Evolutionary conservation across 92 coral and sea anemone genomes (phyloP), one percentile per base, ranked within the genome.

Genomic region (Muricea muricata): DNA sequence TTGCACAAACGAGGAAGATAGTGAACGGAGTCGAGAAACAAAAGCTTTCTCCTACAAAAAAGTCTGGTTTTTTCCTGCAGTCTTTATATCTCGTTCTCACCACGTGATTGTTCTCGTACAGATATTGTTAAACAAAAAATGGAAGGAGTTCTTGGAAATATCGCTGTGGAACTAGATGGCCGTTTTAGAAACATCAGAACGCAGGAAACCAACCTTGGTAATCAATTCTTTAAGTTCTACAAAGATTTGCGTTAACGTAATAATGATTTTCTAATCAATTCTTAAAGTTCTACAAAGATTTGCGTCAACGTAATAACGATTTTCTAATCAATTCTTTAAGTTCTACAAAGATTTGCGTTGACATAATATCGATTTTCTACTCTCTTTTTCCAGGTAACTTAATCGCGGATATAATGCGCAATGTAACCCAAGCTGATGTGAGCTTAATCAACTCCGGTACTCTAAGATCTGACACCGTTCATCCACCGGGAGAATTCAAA

Each of bases 101-200:
- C 4, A 37, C 9, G 9, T 37, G 9, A 20, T 55, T 5, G 23
- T 25, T 74, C 60, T 58, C 78, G 25, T 45, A 6, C 71, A 93
- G 99, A 87, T 84, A 85, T 91, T 26, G 86, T 96, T 92, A 89
- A 94, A 34, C 94, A 92, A 48, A 90, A 91, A 84, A 93, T 96
- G 99, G 98, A 96, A 68, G 98, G 93, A 58, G 89, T 83, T 8
- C 90, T 96, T 26, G 99, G 99, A 30, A 89, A 87, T 11, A 71
- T 92, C 23, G 98, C 94, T 24, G 97, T 94, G 41, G 99, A 96
- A 58, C 93, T 96, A 10, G 99, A 96, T 86, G 99, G 99, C 20
- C 86, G 97, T 57, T 96, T 96, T 90, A 74, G 93, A 80, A 94
- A 89, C 41, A 85, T 96, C 18, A 81, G 99, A 83, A 93, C 93